phyloP scores from a whole-genome alignment of 2,888 invertebrate species.

The Synergus japonicus region DNA sequence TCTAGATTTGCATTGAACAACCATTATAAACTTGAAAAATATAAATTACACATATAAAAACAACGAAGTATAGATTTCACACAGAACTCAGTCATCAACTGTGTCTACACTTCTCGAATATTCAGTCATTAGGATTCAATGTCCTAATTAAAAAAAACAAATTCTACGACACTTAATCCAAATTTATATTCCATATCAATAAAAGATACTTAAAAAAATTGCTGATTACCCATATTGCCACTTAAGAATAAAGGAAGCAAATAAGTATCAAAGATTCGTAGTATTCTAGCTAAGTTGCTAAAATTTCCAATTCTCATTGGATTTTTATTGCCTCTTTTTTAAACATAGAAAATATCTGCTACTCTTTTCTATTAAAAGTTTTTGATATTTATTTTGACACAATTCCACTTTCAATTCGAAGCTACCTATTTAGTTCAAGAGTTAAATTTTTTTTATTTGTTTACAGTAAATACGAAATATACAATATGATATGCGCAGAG shows the following conservation, averaged over 20 bases:
- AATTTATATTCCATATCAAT: no score
- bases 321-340: neutral
- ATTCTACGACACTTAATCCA: no score
- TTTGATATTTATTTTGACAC: conserved; percentile 34
- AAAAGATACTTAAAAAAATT: neutral
- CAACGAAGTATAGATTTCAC: conserved; percentile 12
- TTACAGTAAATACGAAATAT: neutral
- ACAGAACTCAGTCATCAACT: neutral
- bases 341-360: neutral
- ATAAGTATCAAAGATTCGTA: conserved; percentile 1
- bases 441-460: neutral
- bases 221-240: neutral
- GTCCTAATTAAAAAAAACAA: neutral
- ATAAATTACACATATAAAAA: conserved; percentile 20
- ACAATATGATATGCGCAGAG: conserved; percentile 27
- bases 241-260: neutral
- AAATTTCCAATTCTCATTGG: neutral
- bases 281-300: neutral
- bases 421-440: conserved; percentile 22
- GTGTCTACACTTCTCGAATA: conserved; percentile 4
- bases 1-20: neutral
- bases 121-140: neutral
- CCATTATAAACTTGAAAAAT: neutral
- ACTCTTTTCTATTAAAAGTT: neutral
- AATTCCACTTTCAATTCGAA: conserved; percentile 34